Evolutionary conservation across 1,140 invertebrate genomes (phyloP), one percentile per base, ranked within the genome.

Genomic region (Musca domestica): DNA sequence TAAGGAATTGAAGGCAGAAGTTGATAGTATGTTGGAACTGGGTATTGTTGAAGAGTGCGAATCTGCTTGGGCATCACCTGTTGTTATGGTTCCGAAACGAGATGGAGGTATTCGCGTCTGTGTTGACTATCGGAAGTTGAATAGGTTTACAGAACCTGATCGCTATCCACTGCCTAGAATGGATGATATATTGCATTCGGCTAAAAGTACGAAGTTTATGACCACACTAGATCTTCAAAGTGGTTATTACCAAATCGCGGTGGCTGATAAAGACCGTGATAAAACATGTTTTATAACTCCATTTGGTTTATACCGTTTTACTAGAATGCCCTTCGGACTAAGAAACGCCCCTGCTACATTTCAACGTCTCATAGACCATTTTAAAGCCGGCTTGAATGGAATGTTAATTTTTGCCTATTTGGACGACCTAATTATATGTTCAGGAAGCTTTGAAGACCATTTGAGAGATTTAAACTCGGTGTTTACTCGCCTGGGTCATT

Each of bases 241-340:
- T 46, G 61, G 61, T 17, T 64, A 64, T 17, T 41, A 46, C 15
- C 61, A 64, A 46, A 15, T 64, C 2, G 41, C 15, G 2, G 61
- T 64, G 5, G 27, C 25, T 2, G 27, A 34, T 17, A 17, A 34
- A 46, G 61, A 64, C 22, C 41, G 73, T 7, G 74, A 77, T 25
- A 78, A 79, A 49, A 86, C 85, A 4, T 82, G 80, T 2, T 84
- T 85, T 64, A 74, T 74, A 1, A 81, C 76, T 1, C 78, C 76
- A 6, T 73, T 81, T 17, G 81, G 81, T 0, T 69, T 78, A 10
- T 84, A 72, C 20, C 9, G 17, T 3, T 85, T 82, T 67, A 76
- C 68, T 10, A 71, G 79, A 5, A 82, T 85, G 80, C 76, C 82
- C 0, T 82, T 85, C 72, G 83, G 84, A 2, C 68, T 85, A 0